These are phyloP conservation scores for Agrochola lota DNA, from an alignment of 2,888 invertebrate species.

Conservation along the genomic window DNA sequence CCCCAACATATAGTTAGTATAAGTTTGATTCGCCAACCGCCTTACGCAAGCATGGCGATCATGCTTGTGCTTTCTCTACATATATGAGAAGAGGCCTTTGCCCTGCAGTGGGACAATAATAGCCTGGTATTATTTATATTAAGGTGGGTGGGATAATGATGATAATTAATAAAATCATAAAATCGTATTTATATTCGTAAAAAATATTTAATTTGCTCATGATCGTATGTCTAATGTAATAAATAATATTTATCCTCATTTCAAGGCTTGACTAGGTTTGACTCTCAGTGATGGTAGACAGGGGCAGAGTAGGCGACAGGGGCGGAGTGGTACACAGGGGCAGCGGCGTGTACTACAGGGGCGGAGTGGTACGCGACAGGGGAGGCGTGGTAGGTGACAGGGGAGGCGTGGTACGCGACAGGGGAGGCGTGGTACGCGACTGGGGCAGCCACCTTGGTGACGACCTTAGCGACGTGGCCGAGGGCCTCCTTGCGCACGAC, in stretches of 20 bases:
- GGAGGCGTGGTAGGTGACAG: too few relatives aligned
- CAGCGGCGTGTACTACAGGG: constrained; percentile 25
- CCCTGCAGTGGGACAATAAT: not conserved
- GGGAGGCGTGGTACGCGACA: constrained; percentile 66
- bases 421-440: constrained; percentile 70
- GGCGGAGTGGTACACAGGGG: constrained; percentile 56
- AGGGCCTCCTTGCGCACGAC: constrained; percentile 85
- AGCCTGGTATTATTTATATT: not conserved
- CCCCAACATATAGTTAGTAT: too few relatives aligned
- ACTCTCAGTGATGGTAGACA: constrained; percentile 63
- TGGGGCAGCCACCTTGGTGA: constrained; percentile 68
- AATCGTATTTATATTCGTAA: constrained; percentile 3
- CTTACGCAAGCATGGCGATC: not conserved
- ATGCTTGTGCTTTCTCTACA: not conserved
- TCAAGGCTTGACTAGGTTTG: constrained; percentile 52
- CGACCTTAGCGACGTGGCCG: constrained; percentile 77
- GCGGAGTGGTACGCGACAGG: constrained; percentile 61
- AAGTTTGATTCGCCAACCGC: not conserved
- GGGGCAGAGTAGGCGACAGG: constrained; percentile 69
- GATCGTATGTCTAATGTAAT: constrained; percentile 41
- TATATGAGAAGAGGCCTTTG: not conserved
- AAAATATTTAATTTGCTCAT: constrained; percentile 47
- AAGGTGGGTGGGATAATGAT: not conserved
- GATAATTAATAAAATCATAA: not conserved
- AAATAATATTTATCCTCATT: constrained; percentile 50